Conservation (phyloP, 2,888 invertebrate species). For the Empis livida region DNA sequence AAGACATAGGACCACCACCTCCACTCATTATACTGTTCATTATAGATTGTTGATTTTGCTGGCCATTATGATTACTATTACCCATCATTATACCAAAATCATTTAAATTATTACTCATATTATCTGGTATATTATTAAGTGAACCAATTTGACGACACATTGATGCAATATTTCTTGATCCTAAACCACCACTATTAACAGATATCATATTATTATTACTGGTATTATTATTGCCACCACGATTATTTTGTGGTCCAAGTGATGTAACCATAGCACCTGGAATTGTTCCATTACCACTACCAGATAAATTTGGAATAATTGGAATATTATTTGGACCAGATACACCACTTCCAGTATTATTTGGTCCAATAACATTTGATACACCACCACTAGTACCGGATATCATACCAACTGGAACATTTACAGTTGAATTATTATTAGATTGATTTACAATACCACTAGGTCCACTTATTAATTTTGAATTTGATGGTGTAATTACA, state of each 20-base stretch:
- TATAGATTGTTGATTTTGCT: slow-evolving; percentile 6
- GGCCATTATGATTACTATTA: slow-evolving; percentile 11
- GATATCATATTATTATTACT: neutral
- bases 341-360: neutral
- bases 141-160: slow-evolving; percentile 11
- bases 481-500: too few species aligned
- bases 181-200: neutral
- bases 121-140: slow-evolving; percentile 1
- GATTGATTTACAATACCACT: slow-evolving; percentile 1
- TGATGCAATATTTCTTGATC: slow-evolving; percentile 6
- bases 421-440: too few species aligned
- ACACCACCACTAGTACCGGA: neutral
- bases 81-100: slow-evolving; percentile 13
- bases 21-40: slow-evolving; percentile 1
- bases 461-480: neutral
- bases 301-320: neutral
- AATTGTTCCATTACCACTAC: neutral
- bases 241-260: neutral
- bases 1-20: slow-evolving; percentile 4
- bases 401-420: too few species aligned
- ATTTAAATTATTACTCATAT: slow-evolving; percentile 9
- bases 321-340: neutral
- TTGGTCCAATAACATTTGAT: neutral
- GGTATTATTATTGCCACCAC: neutral
- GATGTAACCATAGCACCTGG: neutral